phyloP scores from a whole-genome alignment of 2,797 vertebrate genomes.

The Phoebastria nigripes region DNA sequence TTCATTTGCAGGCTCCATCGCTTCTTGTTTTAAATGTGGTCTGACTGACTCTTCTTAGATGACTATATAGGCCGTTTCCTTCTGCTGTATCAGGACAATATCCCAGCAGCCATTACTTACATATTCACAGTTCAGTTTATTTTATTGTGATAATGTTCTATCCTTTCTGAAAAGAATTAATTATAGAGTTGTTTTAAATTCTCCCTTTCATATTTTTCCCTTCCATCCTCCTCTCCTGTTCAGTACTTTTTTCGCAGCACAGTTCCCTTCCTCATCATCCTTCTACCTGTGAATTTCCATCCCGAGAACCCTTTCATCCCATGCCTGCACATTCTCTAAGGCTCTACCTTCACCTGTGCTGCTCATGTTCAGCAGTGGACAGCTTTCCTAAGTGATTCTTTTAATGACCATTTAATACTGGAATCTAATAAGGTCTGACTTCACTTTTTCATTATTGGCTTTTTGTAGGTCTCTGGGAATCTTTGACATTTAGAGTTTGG shows the following conservation, averaged over 20 bases:
- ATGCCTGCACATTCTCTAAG: background rate
- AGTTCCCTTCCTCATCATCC: background rate
- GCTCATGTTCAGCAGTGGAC: background rate
- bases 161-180: background rate
- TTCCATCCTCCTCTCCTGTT: background rate
- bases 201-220: background rate
- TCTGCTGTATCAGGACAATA: background rate
- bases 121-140: background rate
- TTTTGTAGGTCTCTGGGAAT: background rate
- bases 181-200: background rate
- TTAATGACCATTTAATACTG: background rate
- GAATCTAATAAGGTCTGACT: background rate
- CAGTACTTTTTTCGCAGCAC: background rate
- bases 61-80: background rate
- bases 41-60: background rate
- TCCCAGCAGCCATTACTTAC: background rate
- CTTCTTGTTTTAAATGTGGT: conserved; percentile 1
- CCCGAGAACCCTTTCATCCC: background rate
- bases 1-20: background rate
- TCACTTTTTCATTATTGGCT: background rate
- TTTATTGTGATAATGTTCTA: background rate
- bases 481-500: background rate
- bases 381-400: background rate
- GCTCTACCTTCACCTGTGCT: background rate
- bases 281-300: background rate